Evolutionary conservation across 1,140 invertebrate genomes (phyloP), one percentile per base, ranked within the genome.

Genomic region (Penaeus japonicus): DNA sequence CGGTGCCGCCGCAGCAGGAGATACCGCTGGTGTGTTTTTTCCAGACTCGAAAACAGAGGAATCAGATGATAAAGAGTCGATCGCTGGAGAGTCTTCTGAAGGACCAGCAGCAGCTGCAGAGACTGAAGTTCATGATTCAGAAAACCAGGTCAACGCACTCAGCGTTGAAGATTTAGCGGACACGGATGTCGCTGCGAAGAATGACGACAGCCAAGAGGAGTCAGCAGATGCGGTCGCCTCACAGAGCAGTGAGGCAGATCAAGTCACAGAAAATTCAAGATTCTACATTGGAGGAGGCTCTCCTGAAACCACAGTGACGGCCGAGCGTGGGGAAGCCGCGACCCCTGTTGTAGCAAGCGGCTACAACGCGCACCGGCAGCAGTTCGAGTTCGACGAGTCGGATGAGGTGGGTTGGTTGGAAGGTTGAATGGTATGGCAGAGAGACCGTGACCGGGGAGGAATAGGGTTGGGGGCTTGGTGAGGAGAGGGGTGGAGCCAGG

Each of bases 341-440:
- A 10, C 24, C 39, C 4, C 27, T n/a, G 4, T 20, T 27, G 27
- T 54, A 18, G n/a, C 24, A 18, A 32, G 30, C 15, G 24, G 77
- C 39, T 79, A 47, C 47, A 17, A 20, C 77, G 24, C 4, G 18
- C 77, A 53, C 20, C 22, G 2, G n/a, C 55, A 62, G 15, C 81
- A 65, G 32, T 54, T 35, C 20, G 81, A 83, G 54, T 83, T 83
- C 81, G 81, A 83, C 57, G 81, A 59, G 24, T 83, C 81, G 12
- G 81, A 82, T 18, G 80, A 83, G 81, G 81, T 83, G 35, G 35
- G 70, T 73, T 47, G 65, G 70, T 17, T 17, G n/a, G 24, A 30
- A n/a, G 27, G 27, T 18, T 73, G 27, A 73, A 27, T 30, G 17
- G 17, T 4, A 4, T 5, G 70, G 27, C n/a, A 10, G 35, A 32